Base-by-base conservation (phyloP, 2,113 vertebrate species). In the Erythrocercus mccallii region DNA sequence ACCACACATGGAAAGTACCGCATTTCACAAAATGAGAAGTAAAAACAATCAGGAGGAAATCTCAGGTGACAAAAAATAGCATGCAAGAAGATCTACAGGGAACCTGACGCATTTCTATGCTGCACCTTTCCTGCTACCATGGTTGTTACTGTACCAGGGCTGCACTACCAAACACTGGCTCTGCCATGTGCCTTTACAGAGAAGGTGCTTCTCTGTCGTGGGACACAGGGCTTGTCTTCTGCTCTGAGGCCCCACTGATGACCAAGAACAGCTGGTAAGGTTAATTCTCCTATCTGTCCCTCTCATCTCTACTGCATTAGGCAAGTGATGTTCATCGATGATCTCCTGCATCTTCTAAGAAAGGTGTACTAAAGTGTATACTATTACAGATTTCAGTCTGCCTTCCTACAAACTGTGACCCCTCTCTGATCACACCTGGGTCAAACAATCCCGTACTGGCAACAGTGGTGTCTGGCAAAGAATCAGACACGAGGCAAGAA, bases 161-260 rank as follows among this genome's bases (percentile, higher is more conserved):
- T 1, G 3, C 50, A 14, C 10, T 38, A 30, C 23, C 15, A 70
- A 70, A 74, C 15, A 42, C 21, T 7, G 25, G 10, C 47, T 93
- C 66, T 82, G 31, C 4, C 21, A 27, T 0, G 0, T 28, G 12
- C 35, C 53, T 66, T 70, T 35, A 71, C 1, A 2, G 35, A 71
- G 48, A 24, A 62, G 15, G 9, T 40, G 21, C 8, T 84, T 33
- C 8, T 37, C 2, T 31, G 21, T 11, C 65, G 24, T 31, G 20
- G 9, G 33, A 35, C 15, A 72, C 18, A 5, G 9, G 25, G 28
- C 23, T 31, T 37, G 12, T 8, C 47, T 50, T 48, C 53, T 62
- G 12, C 73, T 85, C 54, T 44, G 31, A 35, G 19, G 44, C 15
- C 38, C 62, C 65, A 53, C 31, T n/a, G 64, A 61, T 22, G n/a